A percentile compares a stretch with the other conserved stretches of the same genome.
Evolutionary conservation across 2,888 invertebrate genomes (phyloP).

Genomic region (Atrina japonica): DNA sequence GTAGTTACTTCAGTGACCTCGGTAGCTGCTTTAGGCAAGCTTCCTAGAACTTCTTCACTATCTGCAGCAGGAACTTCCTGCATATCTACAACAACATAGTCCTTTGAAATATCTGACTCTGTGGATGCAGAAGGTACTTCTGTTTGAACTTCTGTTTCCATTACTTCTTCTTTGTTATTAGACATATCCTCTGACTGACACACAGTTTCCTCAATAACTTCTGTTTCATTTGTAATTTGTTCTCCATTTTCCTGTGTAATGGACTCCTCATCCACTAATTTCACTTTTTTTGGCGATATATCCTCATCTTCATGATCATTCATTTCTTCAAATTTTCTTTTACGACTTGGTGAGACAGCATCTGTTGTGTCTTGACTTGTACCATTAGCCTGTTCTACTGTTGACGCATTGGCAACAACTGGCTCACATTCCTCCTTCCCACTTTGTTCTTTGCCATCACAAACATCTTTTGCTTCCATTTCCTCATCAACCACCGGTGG

Average conservation of each 20-base stretch:
- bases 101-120: slow-evolving; percentile 49
- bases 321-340: slow-evolving; percentile 54
- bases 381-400: slow-evolving; percentile 12
- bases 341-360: slow-evolving; percentile 26
- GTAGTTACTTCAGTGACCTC: slow-evolving; percentile 14
- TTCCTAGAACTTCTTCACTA: slow-evolving; percentile 62
- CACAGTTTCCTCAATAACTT: slow-evolving; percentile 31
- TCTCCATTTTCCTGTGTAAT: slow-evolving; percentile 30
- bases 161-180: slow-evolving; percentile 5
- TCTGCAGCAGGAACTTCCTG: slow-evolving; percentile 67
- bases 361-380: slow-evolving; percentile 11
- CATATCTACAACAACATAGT: slow-evolving; percentile 71
- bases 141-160: slow-evolving; percentile 11
- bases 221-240: slow-evolving; percentile 22
- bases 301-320: slow-evolving; percentile 45
- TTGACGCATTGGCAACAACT: neutral
- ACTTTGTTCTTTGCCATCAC: slow-evolving; percentile 6
- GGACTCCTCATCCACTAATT: slow-evolving; percentile 33
- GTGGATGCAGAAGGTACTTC: too few species aligned
- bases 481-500: slow-evolving; percentile 36
- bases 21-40: slow-evolving; percentile 49
- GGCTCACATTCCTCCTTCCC: neutral
- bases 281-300: slow-evolving; percentile 45
- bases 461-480: slow-evolving; percentile 27
- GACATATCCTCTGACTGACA: neutral